These are phyloP conservation scores for Podarcis lilfordi DNA, from an alignment of 2,797 vertebrate genomes.

Conservation along the genomic window DNA sequence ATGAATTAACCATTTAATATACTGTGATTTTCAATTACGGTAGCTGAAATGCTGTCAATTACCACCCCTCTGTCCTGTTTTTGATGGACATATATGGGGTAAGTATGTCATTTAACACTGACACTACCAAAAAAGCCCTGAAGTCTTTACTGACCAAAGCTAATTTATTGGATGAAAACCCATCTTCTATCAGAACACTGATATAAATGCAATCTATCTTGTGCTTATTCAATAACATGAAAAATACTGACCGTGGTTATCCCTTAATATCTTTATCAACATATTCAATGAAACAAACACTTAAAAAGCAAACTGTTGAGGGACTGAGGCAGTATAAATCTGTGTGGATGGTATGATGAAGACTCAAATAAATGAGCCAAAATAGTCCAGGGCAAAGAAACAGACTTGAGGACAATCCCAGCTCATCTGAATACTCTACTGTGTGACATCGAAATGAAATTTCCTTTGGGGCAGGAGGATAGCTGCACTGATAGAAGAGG, in stretches of 20 bases:
- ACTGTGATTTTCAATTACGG: slow-evolving; percentile 33
- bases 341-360: background rate
- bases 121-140: background rate
- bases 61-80: slow-evolving; percentile 12
- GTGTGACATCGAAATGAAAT: background rate
- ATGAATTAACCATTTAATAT: slow-evolving; percentile 44
- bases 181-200: background rate
- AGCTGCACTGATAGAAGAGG: background rate
- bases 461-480: background rate
- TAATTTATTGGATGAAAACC: background rate
- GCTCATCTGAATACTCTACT: background rate
- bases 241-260: background rate
- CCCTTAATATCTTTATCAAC: slow-evolving; percentile 32
- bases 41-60: slow-evolving; percentile 13
- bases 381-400: background rate
- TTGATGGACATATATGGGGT: slow-evolving; percentile 8
- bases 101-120: slow-evolving; percentile 7
- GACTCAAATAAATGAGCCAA: background rate
- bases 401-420: background rate
- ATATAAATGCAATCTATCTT: background rate
- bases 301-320: background rate
- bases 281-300: slow-evolving; percentile 14
- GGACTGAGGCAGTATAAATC: background rate
- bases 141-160: background rate
- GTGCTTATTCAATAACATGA: background rate